Evolutionary conservation across 2,797 vertebrate species (phyloP).

Genomic region (Cephalopachus bancanus): DNA sequence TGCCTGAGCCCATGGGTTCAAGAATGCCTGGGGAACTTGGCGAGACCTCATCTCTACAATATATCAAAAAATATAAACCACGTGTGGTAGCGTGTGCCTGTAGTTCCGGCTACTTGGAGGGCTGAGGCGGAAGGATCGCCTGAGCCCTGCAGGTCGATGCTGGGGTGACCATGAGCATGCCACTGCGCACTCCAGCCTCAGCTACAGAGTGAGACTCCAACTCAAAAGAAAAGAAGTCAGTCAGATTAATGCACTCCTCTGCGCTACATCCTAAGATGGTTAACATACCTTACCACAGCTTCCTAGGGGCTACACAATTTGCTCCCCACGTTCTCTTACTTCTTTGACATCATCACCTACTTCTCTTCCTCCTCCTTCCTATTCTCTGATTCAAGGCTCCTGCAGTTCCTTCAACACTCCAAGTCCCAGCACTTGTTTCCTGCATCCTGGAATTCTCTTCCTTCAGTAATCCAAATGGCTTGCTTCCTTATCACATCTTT

Average conservation of each 20-base stretch:
- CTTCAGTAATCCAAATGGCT: background rate
- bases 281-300: background rate
- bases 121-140: background rate
- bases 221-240: background rate
- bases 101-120: background rate
- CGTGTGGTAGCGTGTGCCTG: fast-evolving
- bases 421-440: background rate
- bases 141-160: background rate
- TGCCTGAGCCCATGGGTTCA: too few relatives aligned
- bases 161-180: background rate
- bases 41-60: background rate
- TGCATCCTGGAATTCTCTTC: background rate
- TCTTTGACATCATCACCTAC: background rate
- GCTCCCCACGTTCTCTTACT: background rate
- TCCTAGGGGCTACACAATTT: background rate
- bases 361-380: background rate
- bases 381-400: background rate
- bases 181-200: background rate
- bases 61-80: background rate
- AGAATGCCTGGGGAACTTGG: background rate
- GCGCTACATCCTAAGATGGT: background rate
- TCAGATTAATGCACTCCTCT: background rate
- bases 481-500: background rate
- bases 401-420: background rate
- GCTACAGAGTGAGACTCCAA: background rate